Base-by-base conservation (phyloP, 2,888 invertebrate genomes). In the Rhamnusium bicolor region DNA sequence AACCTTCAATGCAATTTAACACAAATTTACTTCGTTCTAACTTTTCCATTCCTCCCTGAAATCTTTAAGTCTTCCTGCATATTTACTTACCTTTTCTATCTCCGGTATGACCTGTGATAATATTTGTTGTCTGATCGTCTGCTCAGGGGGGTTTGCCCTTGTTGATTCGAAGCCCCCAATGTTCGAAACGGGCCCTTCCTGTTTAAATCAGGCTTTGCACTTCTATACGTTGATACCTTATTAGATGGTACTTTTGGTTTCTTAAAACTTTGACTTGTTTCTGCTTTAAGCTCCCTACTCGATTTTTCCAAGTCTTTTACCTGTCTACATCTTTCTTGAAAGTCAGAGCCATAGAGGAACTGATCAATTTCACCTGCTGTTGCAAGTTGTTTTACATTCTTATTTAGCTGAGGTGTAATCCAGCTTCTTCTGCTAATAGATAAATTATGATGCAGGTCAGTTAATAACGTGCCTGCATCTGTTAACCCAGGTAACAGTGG, bases 71-170 rank as follows among this genome's bases (percentile, higher is more conserved):
- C 24, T 54, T 12, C 54, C 54, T 24, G 54, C 54, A n/a, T 18
- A 54, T n/a, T 18, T 54, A 54, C 54, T 54, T 54, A 54, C 54
- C 54, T 54, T 18, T 49, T 16, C 18, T 49, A 49, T 8, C 14
- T 49, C 49, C 49, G 40, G 12, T 40, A 40, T 3, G 40, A 40
- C 12, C 40, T 40, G 12, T 40, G 40, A 8, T 40, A 40, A 40
- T 40, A 40, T 40, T 12, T 40, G 40, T 40, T 3, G 12, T 10
- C 8, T 12, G 12, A 12, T 40, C 12, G 40, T 40, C 40, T 40
- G 40, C 1, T 40, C 3, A 12, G 40, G 12, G 12, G 40, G 40
- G 40, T 40, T 8, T 40, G 40, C 40, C 40, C 40, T 40, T 40
- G 40, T 40, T 40, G 40, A 1, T 40, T 40, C 40, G 40, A 40